phyloP scores from a whole-genome alignment of 2,888 invertebrate genomes.

The Drosophila mimica region DNA sequence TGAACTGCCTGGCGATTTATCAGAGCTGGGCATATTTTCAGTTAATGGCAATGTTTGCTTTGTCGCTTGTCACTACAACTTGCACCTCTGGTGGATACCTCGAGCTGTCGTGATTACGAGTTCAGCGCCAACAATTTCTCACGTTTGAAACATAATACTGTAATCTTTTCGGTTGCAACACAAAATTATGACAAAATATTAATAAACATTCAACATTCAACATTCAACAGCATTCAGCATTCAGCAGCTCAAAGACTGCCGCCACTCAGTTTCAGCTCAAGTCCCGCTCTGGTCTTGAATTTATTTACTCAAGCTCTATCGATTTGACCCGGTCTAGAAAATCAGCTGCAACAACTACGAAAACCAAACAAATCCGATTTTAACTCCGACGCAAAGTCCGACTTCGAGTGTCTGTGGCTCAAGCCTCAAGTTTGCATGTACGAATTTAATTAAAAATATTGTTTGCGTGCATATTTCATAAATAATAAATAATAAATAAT shows the following conservation, averaged over 20 bases:
- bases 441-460: slow-evolving; percentile 77
- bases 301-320: slow-evolving; percentile 63
- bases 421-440: slow-evolving; percentile 66
- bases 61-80: slow-evolving; percentile 63
- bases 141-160: slow-evolving; percentile 64
- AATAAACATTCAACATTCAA: slow-evolving; percentile 70
- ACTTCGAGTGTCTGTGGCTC: slow-evolving; percentile 30
- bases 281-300: slow-evolving; percentile 54
- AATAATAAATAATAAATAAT: slow-evolving; percentile 78
- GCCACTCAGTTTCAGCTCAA: slow-evolving; percentile 18
- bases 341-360: slow-evolving; percentile 26
- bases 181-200: slow-evolving; percentile 78
- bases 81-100: slow-evolving; percentile 37
- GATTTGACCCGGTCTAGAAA: slow-evolving; percentile 72
- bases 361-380: slow-evolving; percentile 3
- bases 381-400: slow-evolving; percentile 7
- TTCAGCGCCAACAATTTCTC: slow-evolving; percentile 69
- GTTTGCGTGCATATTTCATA: slow-evolving; percentile 78
- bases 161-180: slow-evolving; percentile 63
- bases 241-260: slow-evolving; percentile 62
- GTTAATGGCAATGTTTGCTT: slow-evolving; percentile 30
- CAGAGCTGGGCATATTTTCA: slow-evolving; percentile 32
- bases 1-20: slow-evolving; percentile 67
- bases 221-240: slow-evolving; percentile 26
- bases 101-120: slow-evolving; percentile 56